A percentile compares a stretch with the other conserved stretches of the same genome.
These are phyloP conservation scores for Prunella strophiata DNA, from an alignment of 2,797 vertebrate genomes.

Conservation along the genomic window DNA sequence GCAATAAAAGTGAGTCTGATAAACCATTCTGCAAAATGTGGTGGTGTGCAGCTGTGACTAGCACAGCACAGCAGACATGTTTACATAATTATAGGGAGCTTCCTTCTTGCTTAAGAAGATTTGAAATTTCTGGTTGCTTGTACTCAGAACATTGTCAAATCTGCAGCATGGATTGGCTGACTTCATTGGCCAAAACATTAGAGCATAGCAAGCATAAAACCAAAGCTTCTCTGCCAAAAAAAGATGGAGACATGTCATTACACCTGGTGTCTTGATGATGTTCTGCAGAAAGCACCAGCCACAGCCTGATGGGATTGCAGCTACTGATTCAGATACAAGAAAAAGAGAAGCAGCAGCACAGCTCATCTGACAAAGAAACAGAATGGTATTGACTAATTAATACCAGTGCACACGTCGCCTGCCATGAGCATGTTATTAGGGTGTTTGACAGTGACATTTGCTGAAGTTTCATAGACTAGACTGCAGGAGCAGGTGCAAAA, in stretches of 20 bases:
- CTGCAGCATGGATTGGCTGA: not conserved
- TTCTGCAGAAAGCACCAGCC: not conserved
- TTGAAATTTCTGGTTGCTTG: not conserved
- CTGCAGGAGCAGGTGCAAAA: not conserved
- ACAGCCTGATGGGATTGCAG: not conserved
- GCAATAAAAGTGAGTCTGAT: not conserved
- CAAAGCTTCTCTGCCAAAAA: not conserved
- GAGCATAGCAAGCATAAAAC: not conserved
- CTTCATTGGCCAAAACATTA: not conserved
- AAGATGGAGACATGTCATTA: not conserved
- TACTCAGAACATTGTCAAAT: not conserved
- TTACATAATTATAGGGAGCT: not conserved
- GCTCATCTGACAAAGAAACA: not conserved
- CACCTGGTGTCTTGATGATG: accelerated
- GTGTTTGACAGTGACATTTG: not conserved
- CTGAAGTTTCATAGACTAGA: not conserved
- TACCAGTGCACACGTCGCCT: not conserved
- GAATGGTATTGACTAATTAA: not conserved
- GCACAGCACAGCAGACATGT: not conserved
- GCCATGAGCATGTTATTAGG: not conserved
- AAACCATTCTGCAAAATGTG: not conserved
- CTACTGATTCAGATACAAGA: not conserved
- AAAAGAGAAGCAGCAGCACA: not conserved
- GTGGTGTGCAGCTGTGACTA: not conserved
- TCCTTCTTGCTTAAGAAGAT: not conserved